phyloP scores from a whole-genome alignment of 2,113 vertebrate species.

The Apus apus region DNA sequence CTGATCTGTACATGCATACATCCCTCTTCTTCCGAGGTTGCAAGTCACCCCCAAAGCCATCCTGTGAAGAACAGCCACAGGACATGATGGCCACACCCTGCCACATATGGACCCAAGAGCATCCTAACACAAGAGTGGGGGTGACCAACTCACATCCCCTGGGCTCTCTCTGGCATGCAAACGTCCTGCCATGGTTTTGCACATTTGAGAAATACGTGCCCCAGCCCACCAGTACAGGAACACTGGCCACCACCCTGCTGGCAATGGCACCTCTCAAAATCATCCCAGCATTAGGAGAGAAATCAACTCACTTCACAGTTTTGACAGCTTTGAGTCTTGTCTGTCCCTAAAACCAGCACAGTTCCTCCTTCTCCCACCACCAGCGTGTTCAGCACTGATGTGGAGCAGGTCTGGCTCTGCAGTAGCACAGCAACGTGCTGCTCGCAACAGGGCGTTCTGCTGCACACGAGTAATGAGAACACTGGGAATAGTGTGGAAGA shows the following conservation, averaged over 20 bases:
- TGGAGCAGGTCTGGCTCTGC: not conserved
- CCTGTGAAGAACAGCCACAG: not conserved
- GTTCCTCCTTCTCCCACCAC: not conserved
- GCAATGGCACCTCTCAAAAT: not conserved
- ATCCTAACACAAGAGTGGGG: not conserved
- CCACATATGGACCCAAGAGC: rapidly evolving
- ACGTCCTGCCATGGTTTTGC: not conserved
- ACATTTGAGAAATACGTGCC: not conserved
- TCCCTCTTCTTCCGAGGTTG: not conserved
- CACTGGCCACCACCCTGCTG: not conserved
- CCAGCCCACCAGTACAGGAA: not conserved
- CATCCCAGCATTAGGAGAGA: not conserved
- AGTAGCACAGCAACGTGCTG: conserved; percentile 39
- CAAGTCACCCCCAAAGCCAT: not conserved
- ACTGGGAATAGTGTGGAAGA: conserved; percentile 49
- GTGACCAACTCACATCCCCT: not conserved
- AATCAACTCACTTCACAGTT: not conserved
- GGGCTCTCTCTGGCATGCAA: not conserved
- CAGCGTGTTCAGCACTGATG: not conserved
- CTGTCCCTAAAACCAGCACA: not conserved
- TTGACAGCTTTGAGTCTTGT: not conserved
- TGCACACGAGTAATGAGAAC: conserved; percentile 53
- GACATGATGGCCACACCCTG: too few species aligned
- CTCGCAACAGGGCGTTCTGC: not conserved
- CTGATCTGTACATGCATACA: not conserved